phyloP scores from a whole-genome alignment of 1,140 invertebrate species.

The Drosophila pallidifrons region DNA sequence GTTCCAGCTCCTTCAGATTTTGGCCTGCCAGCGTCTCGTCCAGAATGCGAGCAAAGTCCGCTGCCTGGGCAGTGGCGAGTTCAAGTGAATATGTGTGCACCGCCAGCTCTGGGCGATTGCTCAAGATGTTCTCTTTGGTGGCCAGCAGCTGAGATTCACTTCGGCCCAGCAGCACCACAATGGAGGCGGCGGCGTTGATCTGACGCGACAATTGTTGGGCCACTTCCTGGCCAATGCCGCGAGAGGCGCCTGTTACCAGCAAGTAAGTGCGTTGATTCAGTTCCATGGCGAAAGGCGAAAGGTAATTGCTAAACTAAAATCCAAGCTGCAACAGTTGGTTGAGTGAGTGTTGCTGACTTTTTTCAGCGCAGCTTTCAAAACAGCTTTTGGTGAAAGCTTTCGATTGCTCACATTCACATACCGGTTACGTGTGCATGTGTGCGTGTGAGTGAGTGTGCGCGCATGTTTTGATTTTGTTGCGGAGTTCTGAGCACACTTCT shows the following conservation, averaged over 20 bases:
- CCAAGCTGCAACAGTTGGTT: conserved; percentile 43
- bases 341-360: conserved; percentile 15
- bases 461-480: no score
- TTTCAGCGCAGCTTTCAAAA: conserved; percentile 26
- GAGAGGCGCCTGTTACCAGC: conserved; percentile 94
- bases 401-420: neutral
- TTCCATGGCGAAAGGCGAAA: conserved; percentile 48
- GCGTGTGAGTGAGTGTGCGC: no score
- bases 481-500: no score
- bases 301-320: conserved; percentile 1
- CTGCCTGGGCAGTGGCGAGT: conserved; percentile 84
- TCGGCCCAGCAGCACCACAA: conserved; percentile 92
- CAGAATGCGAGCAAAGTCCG: conserved; percentile 63
- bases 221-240: conserved; percentile 93
- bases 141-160: conserved; percentile 88
- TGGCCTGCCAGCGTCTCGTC: conserved; percentile 26
- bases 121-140: conserved; percentile 87
- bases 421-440: neutral
- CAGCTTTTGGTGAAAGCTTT: conserved; percentile 39
- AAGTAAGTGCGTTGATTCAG: conserved; percentile 86
- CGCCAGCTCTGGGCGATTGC: conserved; percentile 82
- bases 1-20: conserved; percentile 86
- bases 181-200: conserved; percentile 87
- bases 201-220: conserved; percentile 88
- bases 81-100: conserved; percentile 87